Percentiles rank a stretch among this genome's conserved stretches.
These are phyloP conservation scores for Bubalus kerabau DNA, from an alignment of 2,113 vertebrate species.

Conservation along the genomic window DNA sequence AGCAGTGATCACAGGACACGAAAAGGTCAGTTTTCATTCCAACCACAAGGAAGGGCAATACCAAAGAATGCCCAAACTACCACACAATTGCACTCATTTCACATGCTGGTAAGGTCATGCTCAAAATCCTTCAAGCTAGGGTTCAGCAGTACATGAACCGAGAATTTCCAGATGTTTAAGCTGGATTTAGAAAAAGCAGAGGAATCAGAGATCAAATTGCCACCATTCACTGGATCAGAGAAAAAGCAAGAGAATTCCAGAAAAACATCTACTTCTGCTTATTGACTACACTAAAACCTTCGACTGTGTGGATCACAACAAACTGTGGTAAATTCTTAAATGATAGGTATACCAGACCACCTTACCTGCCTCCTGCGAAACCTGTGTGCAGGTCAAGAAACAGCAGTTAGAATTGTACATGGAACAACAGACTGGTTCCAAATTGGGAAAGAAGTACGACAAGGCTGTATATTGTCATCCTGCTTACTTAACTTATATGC, in stretches of 20 bases:
- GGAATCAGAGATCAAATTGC: neutral
- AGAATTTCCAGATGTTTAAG: neutral
- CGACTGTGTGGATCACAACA: neutral
- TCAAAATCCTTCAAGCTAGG: neutral
- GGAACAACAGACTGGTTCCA: neutral
- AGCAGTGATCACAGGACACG: neutral
- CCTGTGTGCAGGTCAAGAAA: neutral
- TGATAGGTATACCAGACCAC: neutral
- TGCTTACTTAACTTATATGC: neutral
- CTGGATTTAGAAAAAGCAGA: neutral
- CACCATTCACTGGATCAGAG: neutral
- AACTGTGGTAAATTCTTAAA: neutral
- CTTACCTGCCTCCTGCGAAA: neutral
- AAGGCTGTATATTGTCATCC: neutral
- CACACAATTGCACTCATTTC: neutral
- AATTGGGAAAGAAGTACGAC: neutral
- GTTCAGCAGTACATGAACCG: neutral
- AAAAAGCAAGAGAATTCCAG: neutral
- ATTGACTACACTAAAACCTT: neutral
- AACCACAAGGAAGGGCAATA: neutral
- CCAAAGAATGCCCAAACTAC: neutral
- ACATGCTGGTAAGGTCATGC: neutral
- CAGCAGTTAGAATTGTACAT: neutral
- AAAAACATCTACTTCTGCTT: neutral
- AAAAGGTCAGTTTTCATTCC: neutral